Conservation (phyloP, 2,888 invertebrate species). For the Andrena hattorfiana region DNA sequence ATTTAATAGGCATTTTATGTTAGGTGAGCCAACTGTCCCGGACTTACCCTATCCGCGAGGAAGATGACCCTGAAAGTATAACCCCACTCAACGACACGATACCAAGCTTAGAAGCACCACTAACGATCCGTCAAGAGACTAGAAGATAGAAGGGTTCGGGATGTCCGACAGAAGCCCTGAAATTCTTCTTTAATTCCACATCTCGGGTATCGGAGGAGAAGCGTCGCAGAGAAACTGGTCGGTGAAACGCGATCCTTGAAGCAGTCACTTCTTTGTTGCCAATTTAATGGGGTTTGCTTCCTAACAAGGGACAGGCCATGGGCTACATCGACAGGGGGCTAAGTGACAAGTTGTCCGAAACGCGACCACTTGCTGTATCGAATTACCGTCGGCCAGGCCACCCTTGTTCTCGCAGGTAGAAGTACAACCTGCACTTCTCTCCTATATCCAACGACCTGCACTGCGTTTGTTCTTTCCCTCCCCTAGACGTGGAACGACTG, state of each 20-base stretch:
- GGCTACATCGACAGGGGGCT: slow-evolving; percentile 49
- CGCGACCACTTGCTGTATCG: slow-evolving; percentile 59
- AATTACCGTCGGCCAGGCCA: slow-evolving; percentile 65
- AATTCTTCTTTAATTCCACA: slow-evolving; percentile 12
- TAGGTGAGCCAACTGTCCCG: background rate
- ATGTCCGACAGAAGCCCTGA: slow-evolving; percentile 1
- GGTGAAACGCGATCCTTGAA: slow-evolving; percentile 28
- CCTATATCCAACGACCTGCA: too few species aligned
- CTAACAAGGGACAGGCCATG: slow-evolving; percentile 49
- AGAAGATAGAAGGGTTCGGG: slow-evolving; percentile 6
- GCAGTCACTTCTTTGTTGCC: slow-evolving; percentile 37
- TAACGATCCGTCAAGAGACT: slow-evolving; percentile 3
- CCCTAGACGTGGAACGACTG: background rate
- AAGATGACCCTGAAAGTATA: background rate
- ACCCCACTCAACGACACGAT: background rate
- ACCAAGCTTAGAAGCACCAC: background rate
- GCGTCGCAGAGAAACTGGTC: slow-evolving; percentile 35
- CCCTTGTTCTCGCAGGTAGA: slow-evolving; percentile 41
- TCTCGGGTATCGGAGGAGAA: slow-evolving; percentile 7
- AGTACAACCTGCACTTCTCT: slow-evolving; percentile 18
- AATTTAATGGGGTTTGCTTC: slow-evolving; percentile 59
- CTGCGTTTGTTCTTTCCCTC: background rate
- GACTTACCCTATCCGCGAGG: too few species aligned
- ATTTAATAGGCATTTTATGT: background rate
- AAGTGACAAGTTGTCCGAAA: slow-evolving; percentile 70